phyloP scores from a whole-genome alignment of 2,888 invertebrate genomes.

The Eristalis pertinax region DNA sequence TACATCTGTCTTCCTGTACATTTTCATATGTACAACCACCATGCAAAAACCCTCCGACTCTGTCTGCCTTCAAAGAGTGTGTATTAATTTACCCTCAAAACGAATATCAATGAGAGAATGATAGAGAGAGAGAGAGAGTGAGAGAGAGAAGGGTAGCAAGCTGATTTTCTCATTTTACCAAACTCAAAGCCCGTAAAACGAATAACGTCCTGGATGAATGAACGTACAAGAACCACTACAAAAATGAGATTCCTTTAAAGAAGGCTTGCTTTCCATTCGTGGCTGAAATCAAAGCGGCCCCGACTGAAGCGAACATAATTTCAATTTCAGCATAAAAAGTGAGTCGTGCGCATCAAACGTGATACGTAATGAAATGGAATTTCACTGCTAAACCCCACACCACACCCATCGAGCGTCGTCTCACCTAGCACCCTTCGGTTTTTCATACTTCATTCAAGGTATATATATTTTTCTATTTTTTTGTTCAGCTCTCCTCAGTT shows the following conservation, averaged over 20 bases:
- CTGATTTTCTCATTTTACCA: slow-evolving; percentile 25
- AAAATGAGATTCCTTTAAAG: slow-evolving; percentile 14
- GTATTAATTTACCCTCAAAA: slow-evolving; percentile 32
- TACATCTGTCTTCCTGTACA: too few relatives aligned
- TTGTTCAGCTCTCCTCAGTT: background rate
- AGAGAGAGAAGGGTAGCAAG: background rate
- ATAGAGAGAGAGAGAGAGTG: too few relatives aligned
- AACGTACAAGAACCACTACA: slow-evolving; percentile 19
- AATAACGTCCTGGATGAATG: slow-evolving; percentile 26
- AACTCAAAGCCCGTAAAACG: slow-evolving; percentile 28
- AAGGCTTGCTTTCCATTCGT: background rate
- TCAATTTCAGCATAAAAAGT: slow-evolving; percentile 80
- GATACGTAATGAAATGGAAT: slow-evolving; percentile 78
- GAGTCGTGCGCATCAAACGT: slow-evolving; percentile 81
- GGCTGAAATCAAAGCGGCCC: slow-evolving; percentile 16
- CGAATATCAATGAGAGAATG: slow-evolving; percentile 10
- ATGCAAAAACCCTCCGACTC: too few relatives aligned
- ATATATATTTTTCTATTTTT: background rate
- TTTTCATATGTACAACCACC: too few relatives aligned
- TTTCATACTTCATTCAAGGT: background rate
- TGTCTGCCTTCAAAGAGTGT: background rate
- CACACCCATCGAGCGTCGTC: background rate
- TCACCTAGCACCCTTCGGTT: background rate
- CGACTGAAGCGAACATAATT: slow-evolving; percentile 76
- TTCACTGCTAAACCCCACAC: slow-evolving; percentile 14